Conservation (phyloP, 2,797 vertebrate species). For the Helarctos malayanus region DNA sequence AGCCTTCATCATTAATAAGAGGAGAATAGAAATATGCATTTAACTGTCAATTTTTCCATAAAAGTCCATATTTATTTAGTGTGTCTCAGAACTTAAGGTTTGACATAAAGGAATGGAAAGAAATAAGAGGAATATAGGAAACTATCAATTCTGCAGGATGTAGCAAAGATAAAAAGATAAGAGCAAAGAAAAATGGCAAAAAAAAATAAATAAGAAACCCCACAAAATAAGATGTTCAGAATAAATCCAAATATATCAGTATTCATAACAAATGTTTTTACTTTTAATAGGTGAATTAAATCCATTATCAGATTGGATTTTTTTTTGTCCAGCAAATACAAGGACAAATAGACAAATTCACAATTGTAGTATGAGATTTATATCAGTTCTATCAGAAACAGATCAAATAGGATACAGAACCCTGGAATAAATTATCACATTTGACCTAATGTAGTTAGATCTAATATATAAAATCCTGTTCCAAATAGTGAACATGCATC, state of each 20-base stretch:
- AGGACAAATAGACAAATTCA: slow-evolving; percentile 10
- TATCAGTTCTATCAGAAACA: neutral
- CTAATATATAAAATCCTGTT: neutral
- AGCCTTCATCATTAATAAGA: neutral
- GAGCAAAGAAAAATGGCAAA: neutral
- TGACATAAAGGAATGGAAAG: neutral
- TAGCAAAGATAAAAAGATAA: neutral
- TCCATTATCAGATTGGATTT: neutral
- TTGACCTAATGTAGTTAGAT: neutral
- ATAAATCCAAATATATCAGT: neutral
- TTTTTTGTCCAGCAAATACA: neutral
- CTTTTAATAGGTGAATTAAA: too few species aligned
- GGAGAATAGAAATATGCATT: neutral
- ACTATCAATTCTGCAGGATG: neutral
- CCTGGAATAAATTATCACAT: slow-evolving; percentile 6
- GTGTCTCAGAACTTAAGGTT: neutral
- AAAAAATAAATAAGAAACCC: neutral
- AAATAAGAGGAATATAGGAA: neutral
- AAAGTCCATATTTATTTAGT: neutral
- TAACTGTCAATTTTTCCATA: neutral
- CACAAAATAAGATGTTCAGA: neutral
- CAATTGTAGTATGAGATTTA: neutral
- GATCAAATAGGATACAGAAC: neutral
- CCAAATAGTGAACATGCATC: neutral
- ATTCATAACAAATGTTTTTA: neutral